phyloP scores from a whole-genome alignment of 2,888 invertebrate species.

The Quadriops clusia region DNA sequence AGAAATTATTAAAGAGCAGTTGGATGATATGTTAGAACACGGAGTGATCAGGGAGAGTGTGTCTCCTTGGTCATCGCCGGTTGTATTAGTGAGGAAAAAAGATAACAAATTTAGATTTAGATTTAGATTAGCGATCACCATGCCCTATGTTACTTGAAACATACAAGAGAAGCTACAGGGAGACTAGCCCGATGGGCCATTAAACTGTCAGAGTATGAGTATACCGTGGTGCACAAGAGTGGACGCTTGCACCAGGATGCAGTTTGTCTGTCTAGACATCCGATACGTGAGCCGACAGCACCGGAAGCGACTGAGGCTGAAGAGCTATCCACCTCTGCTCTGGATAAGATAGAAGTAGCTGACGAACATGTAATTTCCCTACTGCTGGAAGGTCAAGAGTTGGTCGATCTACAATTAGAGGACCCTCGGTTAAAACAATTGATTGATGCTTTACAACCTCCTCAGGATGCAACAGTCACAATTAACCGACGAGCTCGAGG shows the following conservation, averaged over 20 bases:
- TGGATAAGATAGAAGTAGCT: too few relatives aligned
- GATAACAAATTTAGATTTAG: too few relatives aligned
- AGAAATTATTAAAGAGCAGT: too few relatives aligned
- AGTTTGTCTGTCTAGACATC: constrained; percentile 10
- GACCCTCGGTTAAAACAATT: constrained; percentile 10
- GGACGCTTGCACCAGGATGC: constrained; percentile 10
- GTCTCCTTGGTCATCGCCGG: too few relatives aligned
- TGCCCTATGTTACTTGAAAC: constrained; percentile 11
- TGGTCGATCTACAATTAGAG: constrained; percentile 12
- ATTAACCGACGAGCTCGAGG: constrained; percentile 14
- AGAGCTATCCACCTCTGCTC: too few relatives aligned
- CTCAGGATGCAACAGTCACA: constrained; percentile 11
- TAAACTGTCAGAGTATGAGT: constrained; percentile 15
- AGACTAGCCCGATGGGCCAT: constrained; percentile 13
- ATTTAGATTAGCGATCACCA: constrained; percentile 11
- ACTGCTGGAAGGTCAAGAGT: constrained; percentile 10
- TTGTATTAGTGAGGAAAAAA: too few relatives aligned
- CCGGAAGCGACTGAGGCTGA: too few relatives aligned
- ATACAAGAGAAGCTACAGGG: constrained; percentile 8
- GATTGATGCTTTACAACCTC: constrained; percentile 11
- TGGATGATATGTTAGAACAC: too few relatives aligned
- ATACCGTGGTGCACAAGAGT: constrained; percentile 11
- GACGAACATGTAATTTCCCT: too few relatives aligned
- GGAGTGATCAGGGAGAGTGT: too few relatives aligned
- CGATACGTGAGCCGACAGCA: too few relatives aligned